A percentile compares a stretch with the other conserved stretches of the same genome.
These are phyloP conservation scores for Tiliqua scincoides DNA, from an alignment of 2,113 vertebrate genomes.

Conservation along the genomic window DNA sequence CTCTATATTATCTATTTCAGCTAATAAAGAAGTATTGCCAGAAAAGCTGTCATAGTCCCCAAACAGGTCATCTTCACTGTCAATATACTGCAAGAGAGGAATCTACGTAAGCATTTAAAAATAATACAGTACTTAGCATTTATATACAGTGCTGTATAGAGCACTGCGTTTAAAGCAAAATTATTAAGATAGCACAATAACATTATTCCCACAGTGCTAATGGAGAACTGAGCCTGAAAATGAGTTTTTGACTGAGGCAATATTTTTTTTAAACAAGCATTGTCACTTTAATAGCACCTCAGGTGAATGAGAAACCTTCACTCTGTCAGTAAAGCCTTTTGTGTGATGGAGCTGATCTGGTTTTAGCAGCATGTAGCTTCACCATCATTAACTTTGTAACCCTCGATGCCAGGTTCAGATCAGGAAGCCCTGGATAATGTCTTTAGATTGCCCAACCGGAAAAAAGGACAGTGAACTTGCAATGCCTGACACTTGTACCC, in stretches of 20 bases:
- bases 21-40: conserved; percentile 81
- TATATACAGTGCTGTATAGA: not conserved
- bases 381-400: too few relatives aligned
- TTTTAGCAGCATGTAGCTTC: too few relatives aligned
- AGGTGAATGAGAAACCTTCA: too few relatives aligned
- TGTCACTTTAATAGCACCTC: too few relatives aligned
- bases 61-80: conserved; percentile 89
- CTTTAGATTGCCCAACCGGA: too few relatives aligned
- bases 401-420: too few relatives aligned
- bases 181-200: not conserved
- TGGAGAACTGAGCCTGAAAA: not conserved
- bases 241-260: not conserved
- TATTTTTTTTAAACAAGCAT: too few relatives aligned
- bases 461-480: too few relatives aligned
- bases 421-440: too few relatives aligned
- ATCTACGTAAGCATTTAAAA: not conserved
- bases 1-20: conserved; percentile 80
- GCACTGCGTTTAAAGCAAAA: not conserved
- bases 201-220: not conserved
- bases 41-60: conserved; percentile 85
- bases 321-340: too few relatives aligned
- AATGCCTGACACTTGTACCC: too few relatives aligned
- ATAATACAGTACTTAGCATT: not conserved
- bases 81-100: conserved; percentile 74
- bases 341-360: too few relatives aligned